Evolutionary conservation across 2,113 vertebrate species (phyloP).

Genomic region (Nesospiza acunhae): DNA sequence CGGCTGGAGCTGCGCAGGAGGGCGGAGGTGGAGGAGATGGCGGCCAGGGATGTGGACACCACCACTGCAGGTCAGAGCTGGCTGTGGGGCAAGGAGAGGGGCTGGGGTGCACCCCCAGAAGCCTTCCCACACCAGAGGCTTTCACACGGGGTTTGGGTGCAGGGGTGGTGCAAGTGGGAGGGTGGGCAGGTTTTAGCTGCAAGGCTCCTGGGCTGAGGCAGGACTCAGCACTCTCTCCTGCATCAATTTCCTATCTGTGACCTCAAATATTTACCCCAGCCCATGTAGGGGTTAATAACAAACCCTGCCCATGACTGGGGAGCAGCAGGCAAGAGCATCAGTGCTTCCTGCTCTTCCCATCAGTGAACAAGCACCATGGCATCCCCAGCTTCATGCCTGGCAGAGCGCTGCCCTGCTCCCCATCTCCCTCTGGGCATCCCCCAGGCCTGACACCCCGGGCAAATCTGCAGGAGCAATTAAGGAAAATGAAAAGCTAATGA

Average conservation of each 20-base stretch:
- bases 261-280: background rate
- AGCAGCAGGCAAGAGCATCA: background rate
- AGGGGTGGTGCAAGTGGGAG: background rate
- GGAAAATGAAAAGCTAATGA: background rate
- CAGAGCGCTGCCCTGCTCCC: background rate
- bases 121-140: background rate
- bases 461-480: background rate
- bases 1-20: constrained; percentile 88
- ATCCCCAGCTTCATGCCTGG: background rate
- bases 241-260: fast-evolving
- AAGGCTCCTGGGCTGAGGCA: background rate
- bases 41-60: constrained; percentile 90
- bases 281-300: background rate
- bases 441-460: background rate
- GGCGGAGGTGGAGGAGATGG: constrained; percentile 88
- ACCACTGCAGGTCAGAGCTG: constrained; percentile 86
- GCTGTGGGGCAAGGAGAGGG: background rate
- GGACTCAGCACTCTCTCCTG: background rate
- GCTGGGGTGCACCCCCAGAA: background rate
- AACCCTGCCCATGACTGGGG: background rate
- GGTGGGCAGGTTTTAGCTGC: background rate
- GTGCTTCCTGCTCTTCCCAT: background rate
- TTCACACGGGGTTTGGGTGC: fast-evolving
- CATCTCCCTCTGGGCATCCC: background rate
- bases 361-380: fast-evolving